Conservation (phyloP, 2,797 vertebrate species). For the Lagodon rhomboides region DNA sequence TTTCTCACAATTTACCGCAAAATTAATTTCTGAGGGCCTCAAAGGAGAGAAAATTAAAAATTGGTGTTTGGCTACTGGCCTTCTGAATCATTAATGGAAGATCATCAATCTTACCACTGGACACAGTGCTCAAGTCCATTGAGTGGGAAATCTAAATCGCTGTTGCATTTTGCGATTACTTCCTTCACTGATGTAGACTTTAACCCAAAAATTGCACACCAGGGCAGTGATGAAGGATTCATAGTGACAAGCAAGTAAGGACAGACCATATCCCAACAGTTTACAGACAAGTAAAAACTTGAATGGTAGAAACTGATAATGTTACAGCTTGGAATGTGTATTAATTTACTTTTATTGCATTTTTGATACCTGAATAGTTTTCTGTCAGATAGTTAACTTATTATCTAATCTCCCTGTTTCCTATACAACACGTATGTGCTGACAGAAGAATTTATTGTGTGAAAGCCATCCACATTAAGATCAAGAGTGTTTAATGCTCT, state of each 20-base stretch:
- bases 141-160: too few species aligned
- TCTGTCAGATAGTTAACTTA: background rate
- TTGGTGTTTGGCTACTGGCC: background rate
- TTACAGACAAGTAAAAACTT: too few species aligned
- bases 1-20: background rate
- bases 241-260: too few species aligned
- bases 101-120: background rate
- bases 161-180: too few species aligned
- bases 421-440: conserved; percentile 5
- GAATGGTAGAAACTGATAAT: too few species aligned
- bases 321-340: too few species aligned
- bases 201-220: too few species aligned
- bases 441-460: conserved; percentile 20
- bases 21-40: background rate
- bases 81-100: background rate
- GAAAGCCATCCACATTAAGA: conserved; percentile 22
- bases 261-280: too few species aligned
- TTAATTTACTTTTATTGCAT: background rate
- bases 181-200: too few species aligned
- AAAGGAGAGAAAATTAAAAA: too few species aligned
- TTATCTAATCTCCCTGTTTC: background rate
- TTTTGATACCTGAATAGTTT: background rate
- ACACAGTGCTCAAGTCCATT: too few species aligned
- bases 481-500: conserved; percentile 13
- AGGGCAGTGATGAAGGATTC: too few species aligned